Percentiles rank a stretch among this genome's conserved stretches.
These are phyloP conservation scores for Nineta flava DNA, from an alignment of 2,888 invertebrate genomes.

Conservation along the genomic window DNA sequence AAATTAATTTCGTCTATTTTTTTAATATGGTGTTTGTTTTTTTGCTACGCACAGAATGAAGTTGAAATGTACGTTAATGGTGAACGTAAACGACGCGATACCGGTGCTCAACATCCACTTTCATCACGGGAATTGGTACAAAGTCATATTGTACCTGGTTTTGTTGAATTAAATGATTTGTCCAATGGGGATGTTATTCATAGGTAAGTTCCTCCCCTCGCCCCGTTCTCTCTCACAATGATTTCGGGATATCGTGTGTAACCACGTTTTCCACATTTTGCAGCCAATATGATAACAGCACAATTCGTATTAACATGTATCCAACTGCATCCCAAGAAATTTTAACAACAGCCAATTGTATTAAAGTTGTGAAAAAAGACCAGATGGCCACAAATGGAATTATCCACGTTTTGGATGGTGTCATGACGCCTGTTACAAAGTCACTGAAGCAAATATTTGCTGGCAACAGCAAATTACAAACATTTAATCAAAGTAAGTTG, in stretches of 20 bases:
- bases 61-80: conserved; percentile 22
- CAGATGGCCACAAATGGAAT: conserved; percentile 48
- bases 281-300: conserved; percentile 30
- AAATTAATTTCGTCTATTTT: not conserved
- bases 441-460: conserved; percentile 40
- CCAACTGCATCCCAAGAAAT: conserved; percentile 29
- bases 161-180: conserved; percentile 36
- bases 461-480: conserved; percentile 38
- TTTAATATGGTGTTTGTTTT: not conserved
- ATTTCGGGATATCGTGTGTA: too few species aligned
- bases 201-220: conserved; percentile 20
- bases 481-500: conserved; percentile 31
- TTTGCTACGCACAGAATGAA: conserved; percentile 28
- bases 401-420: conserved; percentile 44
- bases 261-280: conserved; percentile 8
- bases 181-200: conserved; percentile 36
- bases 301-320: conserved; percentile 40
- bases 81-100: conserved; percentile 15
- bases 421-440: conserved; percentile 36
- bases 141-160: conserved; percentile 40
- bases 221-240: not conserved
- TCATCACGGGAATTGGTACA: conserved; percentile 33
- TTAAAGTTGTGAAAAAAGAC: conserved; percentile 40
- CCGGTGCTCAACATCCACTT: conserved; percentile 21
- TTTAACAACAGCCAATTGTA: conserved; percentile 50